Base-by-base conservation (phyloP, 2,113 vertebrate genomes). In the Spea bombifrons region DNA sequence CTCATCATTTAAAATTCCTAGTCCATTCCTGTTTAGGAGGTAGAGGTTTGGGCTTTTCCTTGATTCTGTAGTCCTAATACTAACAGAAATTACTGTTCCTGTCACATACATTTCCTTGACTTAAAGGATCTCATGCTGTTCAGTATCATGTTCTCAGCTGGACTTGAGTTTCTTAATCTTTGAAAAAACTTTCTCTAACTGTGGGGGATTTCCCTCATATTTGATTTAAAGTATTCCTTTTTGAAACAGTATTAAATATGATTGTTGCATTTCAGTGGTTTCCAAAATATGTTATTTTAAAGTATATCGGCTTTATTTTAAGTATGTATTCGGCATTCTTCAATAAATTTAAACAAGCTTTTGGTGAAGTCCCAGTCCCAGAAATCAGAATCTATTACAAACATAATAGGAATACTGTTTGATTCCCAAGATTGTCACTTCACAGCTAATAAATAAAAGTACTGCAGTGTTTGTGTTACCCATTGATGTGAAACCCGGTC, bases 101-200 rank as follows among this genome's bases (percentile, higher is more conserved):
- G 78, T 80, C 78, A 80, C 70, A 80, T 67, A 74, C 69, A 73
- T 80, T 59, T 80, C 73, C 55, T 73, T 67, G 46, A 17, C 71
- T 59, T 71, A 68, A 74, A 74, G 69, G 13, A 66, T 44, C 71
- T 68, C 78, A 74, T 74, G 78, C 78, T 80, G 71, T 55, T 74
- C 64, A 61, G 64, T 74, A 80, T 80, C 78, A 74, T 80, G 78
- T 80, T 80, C 78, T 80, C 78, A 74, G 78, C 63, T 47, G 53
- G 78, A 73, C 52, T 68, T 74, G 45, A 49, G 71, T 80, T 63
- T 43, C 78, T 80, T 68, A 61, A 80, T 74, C 78, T 80, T 74
- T 80, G 78, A 74, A 80, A 80, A 67, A 74, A 74, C 67, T 73
- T 73, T 66, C 52, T 74, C 15, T 12, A 74, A 61, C 78, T 68